phyloP scores from a whole-genome alignment of 2,113 vertebrate genomes.

The Chloropsis hardwickii region DNA sequence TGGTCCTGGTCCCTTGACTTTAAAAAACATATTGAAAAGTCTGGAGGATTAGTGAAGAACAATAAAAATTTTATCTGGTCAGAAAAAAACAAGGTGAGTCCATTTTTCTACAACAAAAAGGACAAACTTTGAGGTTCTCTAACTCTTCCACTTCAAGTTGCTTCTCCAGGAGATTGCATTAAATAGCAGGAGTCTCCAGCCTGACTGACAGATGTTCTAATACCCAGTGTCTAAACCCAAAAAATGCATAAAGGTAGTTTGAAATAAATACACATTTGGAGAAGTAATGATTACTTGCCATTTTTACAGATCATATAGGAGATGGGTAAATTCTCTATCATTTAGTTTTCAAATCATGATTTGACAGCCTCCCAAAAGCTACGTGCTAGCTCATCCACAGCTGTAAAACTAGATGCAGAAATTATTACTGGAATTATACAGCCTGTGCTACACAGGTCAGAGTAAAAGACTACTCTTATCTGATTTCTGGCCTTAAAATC shows the following conservation, averaged over 20 bases:
- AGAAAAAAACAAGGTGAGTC: neutral
- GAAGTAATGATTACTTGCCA: conserved; percentile 8
- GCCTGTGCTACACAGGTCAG: neutral
- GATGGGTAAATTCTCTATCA: neutral
- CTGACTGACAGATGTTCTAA: neutral
- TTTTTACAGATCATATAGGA: conserved; percentile 3
- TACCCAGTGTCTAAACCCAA: neutral
- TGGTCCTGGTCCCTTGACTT: neutral
- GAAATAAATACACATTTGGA: conserved; percentile 18
- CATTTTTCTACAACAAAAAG: neutral
- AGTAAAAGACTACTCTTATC: neutral
- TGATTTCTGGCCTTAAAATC: conserved; percentile 21
- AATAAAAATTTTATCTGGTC: neutral
- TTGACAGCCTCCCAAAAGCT: conserved; percentile 10
- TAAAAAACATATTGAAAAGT: neutral
- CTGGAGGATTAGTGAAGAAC: neutral
- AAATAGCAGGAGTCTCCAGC: neutral
- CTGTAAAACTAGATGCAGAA: neutral
- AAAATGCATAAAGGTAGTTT: neutral
- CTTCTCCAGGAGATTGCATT: neutral
- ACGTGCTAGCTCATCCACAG: neutral
- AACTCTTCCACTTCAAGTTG: neutral
- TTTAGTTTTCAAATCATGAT: conserved; percentile 12
- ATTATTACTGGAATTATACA: conserved; percentile 30
- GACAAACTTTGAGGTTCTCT: neutral